Conservation (phyloP, 2,888 invertebrate species). For the Ormia ochracea region DNA sequence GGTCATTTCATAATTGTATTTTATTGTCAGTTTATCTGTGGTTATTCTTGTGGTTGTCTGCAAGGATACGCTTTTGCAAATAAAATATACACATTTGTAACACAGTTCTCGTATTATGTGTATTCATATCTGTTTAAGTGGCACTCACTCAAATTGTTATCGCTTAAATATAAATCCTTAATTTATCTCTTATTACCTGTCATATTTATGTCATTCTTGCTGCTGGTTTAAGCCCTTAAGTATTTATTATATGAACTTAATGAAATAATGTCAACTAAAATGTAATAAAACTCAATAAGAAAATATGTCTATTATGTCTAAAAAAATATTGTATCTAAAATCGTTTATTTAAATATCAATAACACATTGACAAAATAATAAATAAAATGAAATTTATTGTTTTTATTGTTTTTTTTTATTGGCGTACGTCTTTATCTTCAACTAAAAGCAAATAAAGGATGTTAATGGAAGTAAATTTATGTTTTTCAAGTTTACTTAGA, state of each 20-base stretch:
- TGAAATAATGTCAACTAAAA: constrained; percentile 17
- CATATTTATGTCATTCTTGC: constrained; percentile 25
- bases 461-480: too few relatives aligned
- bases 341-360: not conserved
- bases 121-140: not conserved
- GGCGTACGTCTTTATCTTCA: too few relatives aligned
- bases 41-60: not conserved
- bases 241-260: constrained; percentile 19
- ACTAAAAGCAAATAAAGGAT: too few relatives aligned
- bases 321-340: constrained; percentile 11
- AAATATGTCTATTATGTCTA: not conserved
- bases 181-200: constrained; percentile 41
- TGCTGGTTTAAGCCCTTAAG: constrained; percentile 15
- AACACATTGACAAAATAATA: constrained; percentile 20
- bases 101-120: not conserved
- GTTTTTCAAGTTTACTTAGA: too few relatives aligned
- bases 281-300: not conserved
- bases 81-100: not conserved
- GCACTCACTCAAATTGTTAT: constrained; percentile 18
- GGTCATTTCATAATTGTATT: constrained; percentile 11
- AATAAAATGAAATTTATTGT: too few relatives aligned
- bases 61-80: not conserved
- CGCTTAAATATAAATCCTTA: constrained; percentile 34
- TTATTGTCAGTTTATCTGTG: not conserved
- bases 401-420: too few relatives aligned